Evolutionary conservation across 2,113 vertebrate species (phyloP).

Genomic region (Trematomus loennbergii): DNA sequence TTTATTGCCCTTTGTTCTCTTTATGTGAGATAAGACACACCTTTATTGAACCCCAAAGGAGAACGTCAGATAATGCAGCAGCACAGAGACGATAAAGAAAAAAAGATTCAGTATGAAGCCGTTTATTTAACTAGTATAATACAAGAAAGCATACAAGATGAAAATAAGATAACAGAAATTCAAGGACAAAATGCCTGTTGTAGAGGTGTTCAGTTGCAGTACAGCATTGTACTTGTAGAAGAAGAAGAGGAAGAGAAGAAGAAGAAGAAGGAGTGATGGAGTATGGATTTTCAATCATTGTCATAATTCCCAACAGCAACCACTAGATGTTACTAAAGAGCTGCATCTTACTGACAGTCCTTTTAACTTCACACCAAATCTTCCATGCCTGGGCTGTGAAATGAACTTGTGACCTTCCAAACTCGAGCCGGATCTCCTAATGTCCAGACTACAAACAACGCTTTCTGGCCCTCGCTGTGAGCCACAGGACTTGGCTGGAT

Average conservation of each 20-base stretch:
- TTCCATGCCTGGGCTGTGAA: not conserved
- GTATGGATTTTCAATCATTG: not conserved
- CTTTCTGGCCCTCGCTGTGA: conserved; percentile 17
- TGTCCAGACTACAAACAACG: conserved; percentile 35
- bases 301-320: not conserved
- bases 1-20: not conserved
- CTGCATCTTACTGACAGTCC: not conserved
- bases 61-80: no score
- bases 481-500: conserved; percentile 25
- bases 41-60: no score
- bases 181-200: no score
- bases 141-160: no score
- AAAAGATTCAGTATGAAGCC: no score
- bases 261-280: not conserved
- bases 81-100: no score
- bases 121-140: no score
- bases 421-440: conserved; percentile 41
- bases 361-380: not conserved
- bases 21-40: not conserved
- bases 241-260: no score
- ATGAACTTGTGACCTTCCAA: conserved; percentile 41
- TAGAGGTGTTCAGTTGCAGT: not conserved
- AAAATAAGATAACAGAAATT: no score
- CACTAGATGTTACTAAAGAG: conserved; percentile 39
- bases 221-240: not conserved